phyloP scores from a whole-genome alignment of 2,888 invertebrate species.

The Drosophila emarginata region DNA sequence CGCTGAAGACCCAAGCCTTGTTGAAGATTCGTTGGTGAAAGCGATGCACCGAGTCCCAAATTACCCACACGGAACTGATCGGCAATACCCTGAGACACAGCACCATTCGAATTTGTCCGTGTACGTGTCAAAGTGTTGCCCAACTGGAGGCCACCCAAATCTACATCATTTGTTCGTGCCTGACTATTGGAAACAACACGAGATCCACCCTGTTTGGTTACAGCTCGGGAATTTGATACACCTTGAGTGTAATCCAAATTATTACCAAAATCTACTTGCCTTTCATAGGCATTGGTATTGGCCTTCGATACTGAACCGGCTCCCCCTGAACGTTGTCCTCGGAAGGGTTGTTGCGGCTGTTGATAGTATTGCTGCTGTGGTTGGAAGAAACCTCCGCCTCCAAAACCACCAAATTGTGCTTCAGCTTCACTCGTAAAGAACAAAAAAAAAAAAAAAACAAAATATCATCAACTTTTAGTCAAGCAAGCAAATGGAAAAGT shows the following conservation, averaged over 20 bases:
- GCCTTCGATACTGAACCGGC: constrained; percentile 70
- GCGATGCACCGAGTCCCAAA: constrained; percentile 75
- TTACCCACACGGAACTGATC: constrained; percentile 78
- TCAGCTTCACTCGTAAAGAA: constrained; percentile 31
- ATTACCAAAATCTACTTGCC: constrained; percentile 67
- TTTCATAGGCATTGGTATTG: constrained; percentile 72
- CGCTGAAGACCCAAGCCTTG: constrained; percentile 78
- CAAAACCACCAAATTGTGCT: constrained; percentile 58
- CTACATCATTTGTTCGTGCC: constrained; percentile 69
- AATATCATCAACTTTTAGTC: constrained; percentile 39
- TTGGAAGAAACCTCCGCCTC: constrained; percentile 25
- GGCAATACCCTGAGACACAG: constrained; percentile 62
- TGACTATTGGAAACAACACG: constrained; percentile 70
- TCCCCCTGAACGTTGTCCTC: constrained; percentile 39
- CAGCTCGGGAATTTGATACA: constrained; percentile 70
- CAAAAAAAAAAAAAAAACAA: constrained; percentile 22
- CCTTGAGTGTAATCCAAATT: constrained; percentile 65
- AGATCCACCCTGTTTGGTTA: constrained; percentile 73
- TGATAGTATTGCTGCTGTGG: constrained; percentile 27
- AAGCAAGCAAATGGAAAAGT: constrained; percentile 3
- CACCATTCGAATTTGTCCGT: constrained; percentile 69
- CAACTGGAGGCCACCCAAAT: constrained; percentile 76
- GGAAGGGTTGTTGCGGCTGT: constrained; percentile 18
- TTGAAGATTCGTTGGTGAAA: constrained; percentile 74
- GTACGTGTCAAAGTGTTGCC: constrained; percentile 78